Evolutionary conservation across 2,797 vertebrate genomes (phyloP), one percentile per base, ranked within the genome.

Genomic region (Epinephelus malabaricus): DNA sequence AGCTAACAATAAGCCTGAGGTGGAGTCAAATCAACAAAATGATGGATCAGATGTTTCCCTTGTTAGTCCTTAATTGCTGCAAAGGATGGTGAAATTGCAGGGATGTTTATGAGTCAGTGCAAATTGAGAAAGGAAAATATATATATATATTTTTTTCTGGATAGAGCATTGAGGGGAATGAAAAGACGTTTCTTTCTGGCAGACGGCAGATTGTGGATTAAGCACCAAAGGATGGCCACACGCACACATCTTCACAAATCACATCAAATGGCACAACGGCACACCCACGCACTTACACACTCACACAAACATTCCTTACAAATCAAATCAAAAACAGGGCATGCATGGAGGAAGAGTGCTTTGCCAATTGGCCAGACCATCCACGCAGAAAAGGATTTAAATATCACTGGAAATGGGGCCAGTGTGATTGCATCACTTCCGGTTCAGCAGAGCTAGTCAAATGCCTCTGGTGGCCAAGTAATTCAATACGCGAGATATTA

Each of bases 391-490:
- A 92, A 93, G 69, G 83, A 92, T 93, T 93, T 91, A 93, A 94
- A 95, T 94, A 94, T 92, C 92, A 93, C 89, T 91, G 92, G 87
- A 94, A 93, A 93, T 89, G 85, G 84, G 86, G 85, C 89, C 83
- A 87, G 79, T 69, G 73, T 86, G 83, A 95, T 91, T 94, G 83
- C 91, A 93, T 94, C 92, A 93, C 89, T 92, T 93, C 92, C 84
- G 79, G 91, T 86, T 94, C 90, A 93, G 78, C 83, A 82, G 86
- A 93, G 81, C 88, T 59, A 81, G 69, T 88, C 76, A 84, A 90
- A 92, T 80, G 84, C 85, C 89, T 91, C 86, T 88, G 91, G 91
- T 92, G 90, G 89, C 85, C 60, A 58, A 87, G 81, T 86, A 88
- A 92, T 90, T 90, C 73, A 84, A 85, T 89, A 79, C 63, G 77